Conservation (phyloP, 2,888 invertebrate genomes). For the Chalcis sispes region DNA sequence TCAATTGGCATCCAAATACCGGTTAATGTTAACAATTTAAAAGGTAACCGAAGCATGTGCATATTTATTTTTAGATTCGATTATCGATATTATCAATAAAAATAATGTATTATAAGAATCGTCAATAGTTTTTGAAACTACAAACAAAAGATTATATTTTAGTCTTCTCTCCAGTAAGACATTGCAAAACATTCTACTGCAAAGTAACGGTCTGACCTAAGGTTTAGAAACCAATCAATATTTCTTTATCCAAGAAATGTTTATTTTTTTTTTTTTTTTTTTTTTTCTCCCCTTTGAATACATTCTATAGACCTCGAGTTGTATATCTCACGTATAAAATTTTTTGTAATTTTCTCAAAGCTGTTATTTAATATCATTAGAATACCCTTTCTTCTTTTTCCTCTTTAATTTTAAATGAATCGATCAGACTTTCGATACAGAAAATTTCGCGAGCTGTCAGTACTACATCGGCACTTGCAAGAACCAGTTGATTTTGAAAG, state of each 20-base stretch:
- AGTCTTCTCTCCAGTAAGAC: neutral
- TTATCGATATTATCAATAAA: too few species aligned
- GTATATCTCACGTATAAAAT: neutral
- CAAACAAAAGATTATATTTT: neutral
- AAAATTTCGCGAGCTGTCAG: neutral
- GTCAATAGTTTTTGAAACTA: neutral
- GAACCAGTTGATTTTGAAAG: too few species aligned
- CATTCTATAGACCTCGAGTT: neutral
- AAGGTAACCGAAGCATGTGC: conserved; percentile 20
- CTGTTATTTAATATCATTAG: neutral
- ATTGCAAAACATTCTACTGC: neutral
- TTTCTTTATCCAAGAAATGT: neutral
- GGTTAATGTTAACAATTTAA: conserved; percentile 18
- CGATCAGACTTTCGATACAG: neutral
- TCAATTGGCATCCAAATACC: conserved; percentile 27
- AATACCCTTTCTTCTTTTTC: neutral
- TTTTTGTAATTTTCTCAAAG: conserved; percentile 14
- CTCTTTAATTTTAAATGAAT: neutral
- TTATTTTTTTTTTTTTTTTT: neutral
- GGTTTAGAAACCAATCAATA: too few species aligned
- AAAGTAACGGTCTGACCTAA: too few species aligned
- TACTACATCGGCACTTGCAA: neutral
- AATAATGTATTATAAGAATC: too few species aligned
- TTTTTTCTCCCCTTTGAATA: neutral
- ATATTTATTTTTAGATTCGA: conserved; percentile 1